These are phyloP conservation scores for Chrysopilus asiliformis DNA, from an alignment of 2,888 invertebrate species.

Conservation along the genomic window DNA sequence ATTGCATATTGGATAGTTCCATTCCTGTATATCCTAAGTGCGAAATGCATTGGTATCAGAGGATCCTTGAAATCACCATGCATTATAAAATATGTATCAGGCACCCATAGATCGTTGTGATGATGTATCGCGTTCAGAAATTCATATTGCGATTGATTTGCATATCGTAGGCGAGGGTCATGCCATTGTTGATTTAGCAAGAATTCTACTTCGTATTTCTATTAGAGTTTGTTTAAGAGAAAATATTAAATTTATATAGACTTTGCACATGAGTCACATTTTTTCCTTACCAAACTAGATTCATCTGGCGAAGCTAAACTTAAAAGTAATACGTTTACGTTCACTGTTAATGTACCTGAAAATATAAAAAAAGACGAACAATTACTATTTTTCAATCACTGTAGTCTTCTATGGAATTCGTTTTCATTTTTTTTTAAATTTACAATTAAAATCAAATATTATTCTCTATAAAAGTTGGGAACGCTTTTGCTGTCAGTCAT, in stretches of 20 bases:
- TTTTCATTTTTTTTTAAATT: no score
- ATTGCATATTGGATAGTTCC: constrained; percentile 90
- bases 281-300: constrained; percentile 77
- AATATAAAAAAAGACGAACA: no score
- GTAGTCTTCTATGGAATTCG: no score
- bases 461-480: no score
- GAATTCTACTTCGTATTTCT: constrained; percentile 96
- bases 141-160: constrained; percentile 75
- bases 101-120: constrained; percentile 83
- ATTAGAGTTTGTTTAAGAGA: background rate
- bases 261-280: background rate
- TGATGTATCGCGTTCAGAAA: constrained; percentile 88
- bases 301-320: constrained; percentile 93
- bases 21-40: constrained; percentile 80
- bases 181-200: constrained; percentile 88
- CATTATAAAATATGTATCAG: constrained; percentile 93
- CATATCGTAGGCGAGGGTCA: constrained; percentile 77
- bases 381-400: no score
- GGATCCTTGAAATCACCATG: constrained; percentile 94
- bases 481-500: no score
- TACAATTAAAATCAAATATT: no score
- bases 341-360: constrained; percentile 83
- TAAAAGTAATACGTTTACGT: constrained; percentile 84
- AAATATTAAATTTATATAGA: background rate
- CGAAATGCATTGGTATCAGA: constrained; percentile 84